A percentile compares a stretch with the other conserved stretches of the same genome.
These are phyloP conservation scores for Mayetiola destructor DNA, from an alignment of 2,888 invertebrate species.

Conservation along the genomic window DNA sequence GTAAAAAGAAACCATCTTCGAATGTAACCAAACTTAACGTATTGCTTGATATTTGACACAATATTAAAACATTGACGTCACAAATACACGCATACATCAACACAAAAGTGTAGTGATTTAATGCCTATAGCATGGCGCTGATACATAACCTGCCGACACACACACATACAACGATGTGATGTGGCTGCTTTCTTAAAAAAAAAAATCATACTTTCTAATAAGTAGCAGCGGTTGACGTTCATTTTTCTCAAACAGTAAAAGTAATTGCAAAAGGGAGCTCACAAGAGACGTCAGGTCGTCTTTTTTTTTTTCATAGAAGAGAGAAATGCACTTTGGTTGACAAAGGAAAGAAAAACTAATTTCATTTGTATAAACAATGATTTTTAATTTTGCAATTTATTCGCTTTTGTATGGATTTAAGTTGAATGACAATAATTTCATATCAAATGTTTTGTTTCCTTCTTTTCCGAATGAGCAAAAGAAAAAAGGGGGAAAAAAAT, in stretches of 20 bases:
- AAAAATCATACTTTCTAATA: neutral
- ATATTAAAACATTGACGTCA: neutral
- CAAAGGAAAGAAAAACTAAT: too few relatives aligned
- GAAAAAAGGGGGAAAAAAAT: too few relatives aligned
- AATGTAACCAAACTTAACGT: neutral
- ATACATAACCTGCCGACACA: neutral
- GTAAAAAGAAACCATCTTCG: neutral
- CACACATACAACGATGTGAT: neutral
- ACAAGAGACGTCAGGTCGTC: constrained; percentile 8
- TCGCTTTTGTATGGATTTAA: too few relatives aligned
- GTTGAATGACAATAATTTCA: too few relatives aligned
- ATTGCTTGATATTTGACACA: neutral
- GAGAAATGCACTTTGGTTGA: too few relatives aligned
- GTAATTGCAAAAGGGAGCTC: neutral
- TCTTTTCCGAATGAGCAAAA: too few relatives aligned
- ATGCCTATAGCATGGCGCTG: neutral
- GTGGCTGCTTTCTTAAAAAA: neutral
- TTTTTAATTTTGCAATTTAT: too few relatives aligned
- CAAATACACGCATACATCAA: neutral
- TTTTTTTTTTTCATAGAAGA: constrained; percentile 1
- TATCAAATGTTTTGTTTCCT: too few relatives aligned
- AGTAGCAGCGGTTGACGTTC: neutral
- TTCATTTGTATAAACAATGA: too few relatives aligned
- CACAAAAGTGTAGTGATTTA: neutral
- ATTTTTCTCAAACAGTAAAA: constrained; percentile 8